A percentile compares a stretch with the other conserved stretches of the same genome.
phyloP scores from a whole-genome alignment of 2,888 invertebrate species.

The Drosophila ezoana region DNA sequence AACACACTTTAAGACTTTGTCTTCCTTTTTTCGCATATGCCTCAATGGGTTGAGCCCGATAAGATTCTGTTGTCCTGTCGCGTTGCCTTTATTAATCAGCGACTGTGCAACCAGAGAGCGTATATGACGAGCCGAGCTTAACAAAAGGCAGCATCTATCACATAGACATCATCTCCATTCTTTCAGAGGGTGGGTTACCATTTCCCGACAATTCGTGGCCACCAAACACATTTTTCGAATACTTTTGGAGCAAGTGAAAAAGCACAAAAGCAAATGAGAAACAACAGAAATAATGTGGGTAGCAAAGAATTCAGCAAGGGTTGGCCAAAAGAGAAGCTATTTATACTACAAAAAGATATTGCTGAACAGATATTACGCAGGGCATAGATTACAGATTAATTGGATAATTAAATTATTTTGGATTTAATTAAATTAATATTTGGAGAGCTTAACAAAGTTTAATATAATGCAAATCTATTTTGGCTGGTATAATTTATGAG shows the following conservation, averaged over 20 bases:
- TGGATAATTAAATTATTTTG: too few relatives aligned
- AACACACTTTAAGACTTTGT: constrained; percentile 38
- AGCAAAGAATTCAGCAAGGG: too few relatives aligned
- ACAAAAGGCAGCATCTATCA: constrained; percentile 4
- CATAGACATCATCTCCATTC: not conserved
- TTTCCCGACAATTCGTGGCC: not conserved
- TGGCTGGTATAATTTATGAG: too few relatives aligned
- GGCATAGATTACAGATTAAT: not conserved
- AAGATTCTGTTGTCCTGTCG: constrained; percentile 34
- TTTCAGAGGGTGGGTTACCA: not conserved
- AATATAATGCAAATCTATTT: too few relatives aligned
- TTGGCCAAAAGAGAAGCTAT: not conserved
- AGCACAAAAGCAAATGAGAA: not conserved
- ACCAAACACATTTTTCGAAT: not conserved
- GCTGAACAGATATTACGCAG: not conserved
- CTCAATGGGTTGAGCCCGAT: constrained; percentile 31
- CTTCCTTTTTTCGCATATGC: not conserved
- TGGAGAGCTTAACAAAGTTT: too few relatives aligned
- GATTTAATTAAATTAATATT: too few relatives aligned
- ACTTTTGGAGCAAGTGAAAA: not conserved
- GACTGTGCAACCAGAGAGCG: constrained; percentile 7
- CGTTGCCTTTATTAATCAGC: constrained; percentile 42
- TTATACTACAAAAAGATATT: not conserved
- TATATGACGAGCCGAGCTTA: not conserved
- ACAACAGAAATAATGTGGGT: not conserved